Base-by-base conservation (phyloP, 2,797 vertebrate genomes). In the Cirrhinus molitorella region DNA sequence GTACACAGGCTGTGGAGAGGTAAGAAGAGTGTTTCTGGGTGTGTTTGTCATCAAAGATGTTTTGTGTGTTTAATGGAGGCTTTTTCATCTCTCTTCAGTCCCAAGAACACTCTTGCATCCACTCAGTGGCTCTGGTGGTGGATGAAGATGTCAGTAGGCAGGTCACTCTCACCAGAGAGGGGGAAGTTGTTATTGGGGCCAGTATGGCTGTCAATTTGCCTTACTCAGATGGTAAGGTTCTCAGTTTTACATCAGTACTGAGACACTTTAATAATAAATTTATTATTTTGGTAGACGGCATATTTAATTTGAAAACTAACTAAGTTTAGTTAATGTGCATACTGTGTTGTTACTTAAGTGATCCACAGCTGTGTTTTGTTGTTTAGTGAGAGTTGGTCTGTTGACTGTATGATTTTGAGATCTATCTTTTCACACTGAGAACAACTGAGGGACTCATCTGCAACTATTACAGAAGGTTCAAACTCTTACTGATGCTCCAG, bases 111-210 rank as follows among this genome's bases (percentile, higher is more conserved):
- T 93, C 95, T 83, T 99, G 98, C 90, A 94, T 98, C 89, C 97
- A 99, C 88, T 98, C 98, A 17, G 83, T 99, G 91, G 97, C 96
- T 16, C 89, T 99, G 82, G 95, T 99, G 89, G 92, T 98, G 91
- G 97, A 98, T 89, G 98, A 98, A 91, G 97, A 99, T 65, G 94
- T 95, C 79, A 96, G 84, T 91, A 96, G 93, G 87, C 97, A 99
- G 94, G 95, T 99, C 87, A 99, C 97, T 61, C 91, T 99, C 74
- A 96, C 94, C 7, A 95, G 96, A 91, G 95, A 96, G 61, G 98
- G 98, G 81, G 97, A 97, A 75, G 93, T 99, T 86, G 95, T 97
- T 51, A 94, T 96, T 13, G 95, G 96, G 61, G 91, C 96, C 83
- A 96, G 95, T 87, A 96, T 96, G 61, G 94, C 92, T 43, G 95